Evolutionary conservation across 2,797 vertebrate genomes (phyloP).

Genomic region (Limnodromus scolopaceus): DNA sequence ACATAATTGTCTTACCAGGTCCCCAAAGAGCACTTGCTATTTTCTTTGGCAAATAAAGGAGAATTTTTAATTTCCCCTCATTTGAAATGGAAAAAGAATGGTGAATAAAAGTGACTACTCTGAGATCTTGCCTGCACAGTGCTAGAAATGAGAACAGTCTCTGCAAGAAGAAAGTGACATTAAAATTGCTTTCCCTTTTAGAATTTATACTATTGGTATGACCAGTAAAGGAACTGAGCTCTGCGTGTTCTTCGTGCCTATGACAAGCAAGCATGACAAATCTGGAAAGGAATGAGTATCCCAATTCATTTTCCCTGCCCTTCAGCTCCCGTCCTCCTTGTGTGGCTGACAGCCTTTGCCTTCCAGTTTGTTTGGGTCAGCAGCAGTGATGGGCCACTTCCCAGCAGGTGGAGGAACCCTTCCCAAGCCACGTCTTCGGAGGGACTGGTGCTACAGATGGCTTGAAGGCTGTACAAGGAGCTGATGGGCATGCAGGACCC

Average conservation of each 20-base stretch:
- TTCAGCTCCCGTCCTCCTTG: neutral
- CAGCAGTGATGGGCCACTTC: neutral
- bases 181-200: neutral
- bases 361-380: neutral
- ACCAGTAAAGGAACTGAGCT: neutral
- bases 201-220: neutral
- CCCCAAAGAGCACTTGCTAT: neutral
- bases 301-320: neutral
- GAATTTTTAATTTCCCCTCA: constrained; percentile 33
- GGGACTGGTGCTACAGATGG: neutral
- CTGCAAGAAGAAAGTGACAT: neutral
- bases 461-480: neutral
- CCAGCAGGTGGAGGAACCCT: neutral
- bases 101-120: neutral
- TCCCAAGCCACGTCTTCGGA: neutral
- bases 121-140: neutral
- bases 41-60: constrained; percentile 27
- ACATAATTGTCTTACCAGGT: neutral
- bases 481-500: neutral
- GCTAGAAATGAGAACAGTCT: neutral
- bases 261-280: neutral
- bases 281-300: neutral
- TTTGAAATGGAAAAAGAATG: neutral
- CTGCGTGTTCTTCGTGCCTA: neutral
- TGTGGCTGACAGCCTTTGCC: neutral